phyloP scores from a whole-genome alignment of 2,113 vertebrate species.

The Cettia cetti region DNA sequence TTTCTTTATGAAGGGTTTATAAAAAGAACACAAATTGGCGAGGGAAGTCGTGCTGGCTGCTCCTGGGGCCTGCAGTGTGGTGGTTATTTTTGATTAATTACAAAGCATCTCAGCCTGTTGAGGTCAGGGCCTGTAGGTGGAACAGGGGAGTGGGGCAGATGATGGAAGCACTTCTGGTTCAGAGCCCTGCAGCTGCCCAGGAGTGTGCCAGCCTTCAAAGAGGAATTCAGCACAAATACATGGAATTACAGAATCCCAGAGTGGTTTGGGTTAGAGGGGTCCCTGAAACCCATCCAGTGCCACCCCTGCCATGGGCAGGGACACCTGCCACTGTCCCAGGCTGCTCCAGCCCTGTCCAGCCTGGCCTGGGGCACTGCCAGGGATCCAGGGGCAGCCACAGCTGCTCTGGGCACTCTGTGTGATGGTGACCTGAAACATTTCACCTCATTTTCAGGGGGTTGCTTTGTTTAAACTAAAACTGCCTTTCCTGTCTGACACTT shows the following conservation, averaged over 20 bases:
- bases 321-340: neutral
- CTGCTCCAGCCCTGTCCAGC: fast-evolving
- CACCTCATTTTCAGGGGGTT: neutral
- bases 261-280: neutral
- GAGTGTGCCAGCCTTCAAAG: neutral
- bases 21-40: neutral
- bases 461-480: neutral
- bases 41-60: neutral
- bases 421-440: neutral
- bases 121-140: neutral
- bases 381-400: neutral
- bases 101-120: neutral
- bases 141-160: neutral
- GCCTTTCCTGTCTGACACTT: neutral
- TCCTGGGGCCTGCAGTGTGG: fast-evolving
- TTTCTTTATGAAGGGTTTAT: neutral
- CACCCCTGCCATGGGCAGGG: neutral
- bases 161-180: neutral
- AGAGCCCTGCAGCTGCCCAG: neutral
- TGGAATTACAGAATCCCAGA: neutral
- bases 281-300: neutral
- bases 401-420: neutral
- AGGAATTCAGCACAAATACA: neutral
- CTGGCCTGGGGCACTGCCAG: neutral
- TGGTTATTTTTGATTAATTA: neutral